Evolutionary conservation across 2,113 vertebrate genomes (phyloP), one percentile per base, ranked within the genome.

Genomic region (Mormyrus lacerda): DNA sequence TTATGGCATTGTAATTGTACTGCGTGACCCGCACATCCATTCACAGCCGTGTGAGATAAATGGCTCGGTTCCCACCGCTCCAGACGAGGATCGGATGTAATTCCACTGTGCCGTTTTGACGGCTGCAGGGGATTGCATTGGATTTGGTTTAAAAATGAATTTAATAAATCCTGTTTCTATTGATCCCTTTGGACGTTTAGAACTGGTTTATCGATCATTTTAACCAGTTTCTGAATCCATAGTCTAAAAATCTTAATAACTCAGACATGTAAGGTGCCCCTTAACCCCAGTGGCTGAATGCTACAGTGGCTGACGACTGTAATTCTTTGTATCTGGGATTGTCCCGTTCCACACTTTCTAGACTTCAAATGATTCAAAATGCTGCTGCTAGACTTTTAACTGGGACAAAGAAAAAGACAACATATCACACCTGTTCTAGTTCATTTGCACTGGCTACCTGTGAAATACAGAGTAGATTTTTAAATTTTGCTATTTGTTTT

Each of bases 111-210:
- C 19, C 31, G 69, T 89, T 50, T 47, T 44, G 17, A 15, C 21
- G 11, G 87, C 53, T 61, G 87, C 21, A 79, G 51, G 86, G 76
- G 88, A 89, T 90, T 87, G 87, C 82, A 42, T 51, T 83, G 65
- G 44, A 85, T 47, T 50, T 27, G 73, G 35, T 79, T 79, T 85
- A 83, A 82, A 89, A 89, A 51, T 79, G 24, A 48, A 47, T 69
- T 76, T 89, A 45, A 89, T 85, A 89, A 69, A 91, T 88, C 45
- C 27, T n/a, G 21, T 87, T 83, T 69, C 44, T n/a, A 87, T 73
- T 44, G 35, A 85, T 65, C 15, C 24, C 31, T 27, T 24, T 24
- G 1, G 19, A 85, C 65, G 58, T 55, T 51, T 89, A 39, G 85
- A 84, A 88, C 39, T 88, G 45, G 45, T 15, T 50, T 65, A 73